phyloP scores from a whole-genome alignment of 2,888 invertebrate genomes.

The Entomobrya multifasciata region DNA sequence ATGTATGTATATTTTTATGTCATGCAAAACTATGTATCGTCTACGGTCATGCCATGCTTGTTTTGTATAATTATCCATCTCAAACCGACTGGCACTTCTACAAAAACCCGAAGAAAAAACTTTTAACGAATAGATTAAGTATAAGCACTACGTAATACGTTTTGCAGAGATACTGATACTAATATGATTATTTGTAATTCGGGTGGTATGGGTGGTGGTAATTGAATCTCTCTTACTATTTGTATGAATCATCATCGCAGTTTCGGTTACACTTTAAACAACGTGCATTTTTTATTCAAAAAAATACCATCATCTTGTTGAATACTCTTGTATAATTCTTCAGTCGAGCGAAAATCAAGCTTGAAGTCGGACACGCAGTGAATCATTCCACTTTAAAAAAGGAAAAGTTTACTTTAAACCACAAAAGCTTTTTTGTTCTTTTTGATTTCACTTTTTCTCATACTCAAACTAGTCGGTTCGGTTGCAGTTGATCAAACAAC shows the following conservation, averaged over 20 bases:
- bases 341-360: constrained; percentile 56
- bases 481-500: too few species aligned
- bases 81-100: constrained; percentile 2
- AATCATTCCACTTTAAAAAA: constrained; percentile 35
- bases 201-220: neutral
- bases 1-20: too few species aligned
- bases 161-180: neutral
- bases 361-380: constrained; percentile 22
- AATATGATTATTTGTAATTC: constrained; percentile 9
- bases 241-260: constrained; percentile 27
- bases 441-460: neutral
- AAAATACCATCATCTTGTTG: constrained; percentile 5
- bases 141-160: neutral
- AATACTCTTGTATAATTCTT: neutral
- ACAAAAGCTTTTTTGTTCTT: neutral
- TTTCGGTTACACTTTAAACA: neutral
- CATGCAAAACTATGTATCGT: too few species aligned
- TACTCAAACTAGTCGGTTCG: too few species aligned
- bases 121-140: neutral
- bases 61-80: too few species aligned
- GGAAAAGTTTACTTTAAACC: neutral
- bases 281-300: constrained; percentile 8
- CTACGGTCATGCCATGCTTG: too few species aligned
- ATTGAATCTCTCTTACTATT: neutral
- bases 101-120: constrained; percentile 28